phyloP scores from a whole-genome alignment of 2,888 invertebrate genomes.

The Lithodes maja region DNA sequence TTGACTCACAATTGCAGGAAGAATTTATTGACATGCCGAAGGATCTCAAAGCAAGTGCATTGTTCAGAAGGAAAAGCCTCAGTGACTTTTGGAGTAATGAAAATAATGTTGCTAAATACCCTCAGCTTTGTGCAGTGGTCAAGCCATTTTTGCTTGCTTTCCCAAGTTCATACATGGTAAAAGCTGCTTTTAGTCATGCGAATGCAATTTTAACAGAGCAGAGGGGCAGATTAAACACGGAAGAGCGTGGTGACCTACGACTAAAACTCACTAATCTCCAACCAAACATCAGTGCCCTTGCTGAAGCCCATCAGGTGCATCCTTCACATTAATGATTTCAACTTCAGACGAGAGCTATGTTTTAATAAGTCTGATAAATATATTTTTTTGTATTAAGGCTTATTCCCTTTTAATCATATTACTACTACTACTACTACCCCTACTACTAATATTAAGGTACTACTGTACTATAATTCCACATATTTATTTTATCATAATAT shows the following conservation, averaged over 20 bases:
- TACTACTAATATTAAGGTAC: too few species aligned
- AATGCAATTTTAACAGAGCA: slow-evolving; percentile 48
- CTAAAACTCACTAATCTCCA: slow-evolving; percentile 44
- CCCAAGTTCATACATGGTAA: slow-evolving; percentile 44
- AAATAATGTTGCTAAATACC: slow-evolving; percentile 30
- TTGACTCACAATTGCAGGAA: slow-evolving; percentile 14
- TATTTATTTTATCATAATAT: too few species aligned
- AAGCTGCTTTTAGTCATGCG: slow-evolving; percentile 35
- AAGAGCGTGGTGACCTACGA: slow-evolving; percentile 37
- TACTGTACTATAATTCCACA: too few species aligned
- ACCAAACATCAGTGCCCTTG: slow-evolving; percentile 27
- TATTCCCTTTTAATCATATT: too few species aligned
- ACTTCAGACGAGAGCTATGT: background rate
- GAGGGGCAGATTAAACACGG: slow-evolving; percentile 39
- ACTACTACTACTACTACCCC: too few species aligned
- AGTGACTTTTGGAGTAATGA: slow-evolving; percentile 29
- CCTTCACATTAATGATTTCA: slow-evolving; percentile 21
- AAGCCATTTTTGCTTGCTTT: slow-evolving; percentile 36
- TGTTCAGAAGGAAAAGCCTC: slow-evolving; percentile 31
- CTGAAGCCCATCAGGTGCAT: slow-evolving; percentile 25
- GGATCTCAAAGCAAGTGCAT: slow-evolving; percentile 33
- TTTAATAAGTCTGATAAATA: background rate
- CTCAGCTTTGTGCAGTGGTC: slow-evolving; percentile 31
- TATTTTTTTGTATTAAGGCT: background rate
- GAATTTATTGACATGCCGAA: slow-evolving; percentile 17